These are phyloP conservation scores for Saturnia pavonia DNA, from an alignment of 2,888 invertebrate genomes.

Conservation along the genomic window DNA sequence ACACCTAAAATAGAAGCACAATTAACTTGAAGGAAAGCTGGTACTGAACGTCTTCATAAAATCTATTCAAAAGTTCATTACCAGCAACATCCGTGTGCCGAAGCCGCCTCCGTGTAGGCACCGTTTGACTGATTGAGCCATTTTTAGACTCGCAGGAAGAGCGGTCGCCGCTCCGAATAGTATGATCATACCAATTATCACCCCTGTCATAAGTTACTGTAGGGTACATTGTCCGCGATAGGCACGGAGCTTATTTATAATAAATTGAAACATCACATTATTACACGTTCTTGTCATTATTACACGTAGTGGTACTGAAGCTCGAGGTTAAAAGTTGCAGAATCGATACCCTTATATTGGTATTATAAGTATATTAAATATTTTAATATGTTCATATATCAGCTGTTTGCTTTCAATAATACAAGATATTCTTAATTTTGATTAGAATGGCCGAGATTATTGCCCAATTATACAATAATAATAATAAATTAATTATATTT, in stretches of 20 bases:
- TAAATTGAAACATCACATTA: not conserved
- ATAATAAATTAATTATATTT: too few species aligned
- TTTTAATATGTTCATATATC: too few species aligned
- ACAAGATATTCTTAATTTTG: too few species aligned
- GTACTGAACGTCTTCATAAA: constrained; percentile 25
- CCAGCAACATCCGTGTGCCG: constrained; percentile 47
- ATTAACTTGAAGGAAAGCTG: constrained; percentile 5
- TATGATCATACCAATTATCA: constrained; percentile 66
- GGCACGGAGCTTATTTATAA: constrained; percentile 4
- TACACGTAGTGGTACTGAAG: not conserved
- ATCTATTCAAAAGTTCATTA: constrained; percentile 41
- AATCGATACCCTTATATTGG: not conserved
- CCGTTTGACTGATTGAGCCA: constrained; percentile 77
- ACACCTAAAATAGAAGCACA: constrained; percentile 11
- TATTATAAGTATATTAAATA: not conserved
- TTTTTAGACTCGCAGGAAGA: constrained; percentile 70
- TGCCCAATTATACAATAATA: too few species aligned
- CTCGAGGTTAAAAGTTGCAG: too few species aligned
- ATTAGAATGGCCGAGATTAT: too few species aligned
- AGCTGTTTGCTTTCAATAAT: too few species aligned
- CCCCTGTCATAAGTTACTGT: constrained; percentile 55
- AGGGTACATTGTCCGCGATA: constrained; percentile 9
- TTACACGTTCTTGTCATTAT: not conserved
- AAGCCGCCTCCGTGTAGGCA: constrained; percentile 36
- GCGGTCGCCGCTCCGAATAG: constrained; percentile 61